Evolutionary conservation across 2,888 invertebrate species (phyloP).

Genomic region (Morpho helenor): DNA sequence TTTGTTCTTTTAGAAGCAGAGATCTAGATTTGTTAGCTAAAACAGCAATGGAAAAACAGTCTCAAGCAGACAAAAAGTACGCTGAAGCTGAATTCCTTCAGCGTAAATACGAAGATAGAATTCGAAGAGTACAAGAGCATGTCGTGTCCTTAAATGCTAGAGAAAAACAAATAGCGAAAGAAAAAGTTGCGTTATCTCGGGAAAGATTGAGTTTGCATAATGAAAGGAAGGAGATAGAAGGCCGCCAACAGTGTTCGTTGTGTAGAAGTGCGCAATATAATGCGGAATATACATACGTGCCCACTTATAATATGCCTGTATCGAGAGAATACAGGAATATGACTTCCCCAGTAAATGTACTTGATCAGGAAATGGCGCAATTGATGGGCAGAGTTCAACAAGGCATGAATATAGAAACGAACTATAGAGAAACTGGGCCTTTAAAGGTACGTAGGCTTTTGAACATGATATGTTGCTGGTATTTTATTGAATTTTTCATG

Average conservation of each 20-base stretch:
- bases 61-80: slow-evolving; percentile 76
- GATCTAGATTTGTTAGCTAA: slow-evolving; percentile 77
- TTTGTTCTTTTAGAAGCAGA: slow-evolving; percentile 48
- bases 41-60: slow-evolving; percentile 78
- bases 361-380: slow-evolving; percentile 64
- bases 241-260: slow-evolving; percentile 59
- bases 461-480: too few relatives aligned
- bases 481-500: too few relatives aligned
- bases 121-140: slow-evolving; percentile 78
- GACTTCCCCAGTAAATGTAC: slow-evolving; percentile 49
- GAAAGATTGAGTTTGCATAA: slow-evolving; percentile 78
- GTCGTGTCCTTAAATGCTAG: slow-evolving; percentile 72
- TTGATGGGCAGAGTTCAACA: slow-evolving; percentile 44
- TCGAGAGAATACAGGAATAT: slow-evolving; percentile 50
- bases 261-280: slow-evolving; percentile 55
- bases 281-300: slow-evolving; percentile 25
- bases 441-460: slow-evolving; percentile 24
- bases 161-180: slow-evolving; percentile 81
- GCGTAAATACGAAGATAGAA: slow-evolving; percentile 76
- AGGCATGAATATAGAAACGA: slow-evolving; percentile 29
- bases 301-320: slow-evolving; percentile 38
- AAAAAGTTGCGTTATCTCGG: slow-evolving; percentile 79
- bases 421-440: slow-evolving; percentile 13
- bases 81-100: slow-evolving; percentile 76
- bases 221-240: slow-evolving; percentile 68